Percentiles rank a stretch among this genome's conserved stretches.
Conservation (phyloP, 2,797 vertebrate genomes). For the Acanthurus tractus region DNA sequence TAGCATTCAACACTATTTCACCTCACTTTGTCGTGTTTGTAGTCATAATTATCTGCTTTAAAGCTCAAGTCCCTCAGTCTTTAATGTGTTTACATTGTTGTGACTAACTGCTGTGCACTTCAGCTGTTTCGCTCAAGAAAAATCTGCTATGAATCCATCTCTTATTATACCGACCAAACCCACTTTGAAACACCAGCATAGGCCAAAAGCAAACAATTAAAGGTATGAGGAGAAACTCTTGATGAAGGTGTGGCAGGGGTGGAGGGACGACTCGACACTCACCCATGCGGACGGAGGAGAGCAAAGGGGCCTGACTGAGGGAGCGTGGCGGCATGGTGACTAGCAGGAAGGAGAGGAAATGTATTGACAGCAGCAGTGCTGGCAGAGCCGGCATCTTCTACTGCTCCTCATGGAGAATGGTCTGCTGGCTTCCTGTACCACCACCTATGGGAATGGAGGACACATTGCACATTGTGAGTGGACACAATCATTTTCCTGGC, state of each 20-base stretch:
- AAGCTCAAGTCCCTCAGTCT: background rate
- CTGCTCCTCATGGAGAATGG: conserved; percentile 97
- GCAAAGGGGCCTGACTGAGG: conserved; percentile 85
- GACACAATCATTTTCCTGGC: background rate
- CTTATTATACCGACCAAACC: background rate
- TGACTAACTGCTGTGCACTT: background rate
- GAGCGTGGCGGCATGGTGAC: conserved; percentile 84
- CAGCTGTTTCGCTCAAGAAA: background rate
- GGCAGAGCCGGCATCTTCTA: conserved; percentile 98
- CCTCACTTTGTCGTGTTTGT: background rate
- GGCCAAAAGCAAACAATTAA: too few relatives aligned
- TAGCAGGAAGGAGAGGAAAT: conserved; percentile 87
- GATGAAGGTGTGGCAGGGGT: background rate
- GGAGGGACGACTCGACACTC: conserved; percentile 62
- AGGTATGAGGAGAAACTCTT: background rate
- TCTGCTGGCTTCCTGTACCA: conserved; percentile 92
- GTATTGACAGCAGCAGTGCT: conserved; percentile 95
- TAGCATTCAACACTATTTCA: too few relatives aligned
- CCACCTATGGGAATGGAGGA: conserved; percentile 84
- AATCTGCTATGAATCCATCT: background rate
- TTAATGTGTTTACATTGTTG: background rate
- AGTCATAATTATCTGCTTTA: background rate
- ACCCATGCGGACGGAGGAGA: conserved; percentile 94
- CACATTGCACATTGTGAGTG: conserved; percentile 35
- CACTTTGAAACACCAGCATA: background rate